Base-by-base conservation (phyloP, 2,113 vertebrate species). In the Sciurus niger region DNA sequence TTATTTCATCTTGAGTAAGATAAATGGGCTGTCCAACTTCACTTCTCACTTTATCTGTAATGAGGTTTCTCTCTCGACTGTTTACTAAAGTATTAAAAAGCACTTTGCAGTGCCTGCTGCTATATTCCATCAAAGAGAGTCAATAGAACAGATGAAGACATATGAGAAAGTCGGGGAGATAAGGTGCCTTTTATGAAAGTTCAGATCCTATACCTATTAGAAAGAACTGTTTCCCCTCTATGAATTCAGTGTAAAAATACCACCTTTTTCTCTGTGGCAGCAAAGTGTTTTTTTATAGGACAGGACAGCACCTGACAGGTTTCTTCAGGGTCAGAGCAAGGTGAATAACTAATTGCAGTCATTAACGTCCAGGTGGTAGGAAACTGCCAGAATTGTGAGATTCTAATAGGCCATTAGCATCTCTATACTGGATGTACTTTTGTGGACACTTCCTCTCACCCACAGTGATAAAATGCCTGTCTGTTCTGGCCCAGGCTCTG, bases 41-140 rank as follows among this genome's bases (percentile, higher is more conserved):
- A 92, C 96, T 95, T 94, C 97, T 96, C 87, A 90, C 96, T 97
- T 96, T 96, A 89, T 97, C 93, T 94, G 60, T 96, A 97, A 98
- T 94, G 97, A 97, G 96, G 84, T 74, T 97, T 95, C 93, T 92
- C 86, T 97, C 97, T 96, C 93, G 63, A 95, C 96, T 98, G 94
- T 97, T 97, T 97, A 97, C 96, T 58, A 84, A 97, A 97, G 98
- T 95, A 96, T 97, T 97, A 96, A 97, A 97, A 98, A 97, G 95
- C 97, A 97, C 97, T 97, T 94, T 96, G 91, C 80, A 74, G 92
- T 2, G 70, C 97, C 95, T 92, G 89, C 95, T 96, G 89, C 70
- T 92, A 78, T 70, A 95, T 89, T 96, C 94, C 96, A 97, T 97
- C 93, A 93, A 84, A 97, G 74, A 84, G 94, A 96, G 93, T 96